phyloP scores from a whole-genome alignment of 2,888 invertebrate species.

The Cosmopolites sordidus region DNA sequence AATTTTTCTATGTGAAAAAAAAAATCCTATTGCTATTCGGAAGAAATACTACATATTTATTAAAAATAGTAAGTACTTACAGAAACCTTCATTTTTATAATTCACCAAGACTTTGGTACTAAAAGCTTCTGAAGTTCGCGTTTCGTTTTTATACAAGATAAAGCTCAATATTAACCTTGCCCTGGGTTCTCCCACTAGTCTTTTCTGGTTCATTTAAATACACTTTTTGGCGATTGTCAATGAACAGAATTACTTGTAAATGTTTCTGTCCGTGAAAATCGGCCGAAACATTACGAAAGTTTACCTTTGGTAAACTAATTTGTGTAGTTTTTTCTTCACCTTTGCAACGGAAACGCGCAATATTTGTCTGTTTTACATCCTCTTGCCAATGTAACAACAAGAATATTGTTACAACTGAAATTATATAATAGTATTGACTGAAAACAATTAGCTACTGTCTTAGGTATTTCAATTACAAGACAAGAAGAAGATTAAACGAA shows the following conservation, averaged over 20 bases:
- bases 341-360: slow-evolving; percentile 14
- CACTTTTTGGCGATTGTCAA: slow-evolving; percentile 9
- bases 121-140: background rate
- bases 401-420: no score
- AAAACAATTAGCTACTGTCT: no score
- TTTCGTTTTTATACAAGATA: slow-evolving; percentile 16
- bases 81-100: slow-evolving; percentile 10
- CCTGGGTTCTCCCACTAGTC: slow-evolving; percentile 19
- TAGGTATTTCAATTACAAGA: no score
- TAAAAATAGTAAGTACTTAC: slow-evolving; percentile 13
- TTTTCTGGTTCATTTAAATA: slow-evolving; percentile 13
- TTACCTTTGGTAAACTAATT: slow-evolving; percentile 16
- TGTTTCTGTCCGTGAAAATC: slow-evolving; percentile 8
- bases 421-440: no score
- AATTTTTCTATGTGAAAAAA: no score
- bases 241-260: slow-evolving; percentile 11
- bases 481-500: no score
- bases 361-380: slow-evolving; percentile 9
- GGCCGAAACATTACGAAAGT: slow-evolving; percentile 13
- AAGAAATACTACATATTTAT: no score
- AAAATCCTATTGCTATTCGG: no score
- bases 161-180: slow-evolving; percentile 16
- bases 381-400: no score
- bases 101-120: background rate
- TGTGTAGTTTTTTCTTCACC: slow-evolving; percentile 2